These are phyloP conservation scores for Muntiacus muntjak DNA, from an alignment of 2,113 vertebrate species.

Conservation along the genomic window DNA sequence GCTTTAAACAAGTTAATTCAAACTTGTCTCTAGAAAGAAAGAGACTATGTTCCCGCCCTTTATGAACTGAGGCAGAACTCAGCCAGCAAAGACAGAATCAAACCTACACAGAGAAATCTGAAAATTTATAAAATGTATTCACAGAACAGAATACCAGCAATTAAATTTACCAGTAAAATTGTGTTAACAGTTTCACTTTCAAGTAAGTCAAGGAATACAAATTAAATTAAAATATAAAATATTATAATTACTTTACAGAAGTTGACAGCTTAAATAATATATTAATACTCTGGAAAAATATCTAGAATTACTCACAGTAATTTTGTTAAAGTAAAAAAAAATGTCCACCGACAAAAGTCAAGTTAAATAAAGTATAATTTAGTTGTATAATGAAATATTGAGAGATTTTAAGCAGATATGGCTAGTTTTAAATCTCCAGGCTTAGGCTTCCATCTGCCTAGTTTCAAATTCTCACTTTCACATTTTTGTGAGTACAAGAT, in stretches of 20 bases:
- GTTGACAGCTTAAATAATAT: background rate
- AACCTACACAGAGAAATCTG: background rate
- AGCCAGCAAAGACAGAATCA: background rate
- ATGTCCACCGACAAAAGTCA: fast-evolving
- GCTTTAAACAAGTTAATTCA: background rate
- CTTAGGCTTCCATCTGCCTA: background rate
- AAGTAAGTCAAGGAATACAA: background rate
- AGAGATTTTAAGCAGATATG: background rate
- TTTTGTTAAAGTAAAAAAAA: background rate
- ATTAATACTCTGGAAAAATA: background rate
- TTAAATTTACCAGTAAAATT: background rate
- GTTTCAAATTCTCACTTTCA: background rate
- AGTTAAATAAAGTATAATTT: background rate
- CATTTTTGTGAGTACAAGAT: background rate
- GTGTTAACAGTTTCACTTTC: background rate
- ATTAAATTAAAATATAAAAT: background rate
- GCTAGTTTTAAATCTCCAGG: background rate
- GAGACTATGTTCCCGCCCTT: background rate
- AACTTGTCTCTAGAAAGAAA: background rate
- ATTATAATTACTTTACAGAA: background rate
- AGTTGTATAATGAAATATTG: background rate
- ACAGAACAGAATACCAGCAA: background rate
- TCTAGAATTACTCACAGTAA: background rate
- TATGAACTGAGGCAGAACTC: background rate
- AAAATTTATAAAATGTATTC: background rate